Evolutionary conservation across 2,888 invertebrate species (phyloP), one percentile per base, ranked within the genome.

Genomic region (Pseudanteris insignis): DNA sequence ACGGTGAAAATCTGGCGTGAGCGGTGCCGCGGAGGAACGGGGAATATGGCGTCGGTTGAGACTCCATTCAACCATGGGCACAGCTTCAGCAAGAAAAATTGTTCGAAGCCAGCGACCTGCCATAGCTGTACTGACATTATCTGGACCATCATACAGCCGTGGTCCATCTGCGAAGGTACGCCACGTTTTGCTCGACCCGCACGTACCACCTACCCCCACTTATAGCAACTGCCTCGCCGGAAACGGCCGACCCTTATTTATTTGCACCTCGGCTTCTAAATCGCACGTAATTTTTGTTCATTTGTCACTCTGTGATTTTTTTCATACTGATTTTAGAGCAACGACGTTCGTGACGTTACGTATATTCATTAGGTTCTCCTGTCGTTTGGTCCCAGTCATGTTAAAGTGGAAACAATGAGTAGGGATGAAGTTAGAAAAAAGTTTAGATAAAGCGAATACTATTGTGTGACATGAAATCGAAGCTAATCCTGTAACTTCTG

Each of bases 61-160:
- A 83, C 83, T 83, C 84, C 85, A 82, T 72, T 77, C 72, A 79
- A 77, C 81, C 83, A 91, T 85, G 94, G 94, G 81, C 99, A 99
- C 88, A 94, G 92, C 88, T 99, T 99, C 89, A 90, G 90, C 84
- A 98, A 97, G 91, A 98, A 97, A 87, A 97, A 96, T 85, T 99
- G 98, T 88, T 98, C 98, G 87, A 97, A 97, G 88, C 98, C 97
- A 83, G 96, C 96, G 79, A 97, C 97, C 87, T 99, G 99, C 87
- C 98, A 99, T 86, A 96, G 97, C 86, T 99, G 99, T 88, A 95
- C 96, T 83, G 99, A 99, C 85, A 91, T 97, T 89, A 90, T 99
- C 81, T 99, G 99, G 99, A 97, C 98, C 83, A 90, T 98, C 85
- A 95, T 98, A 83, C 96, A 96, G 84, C 97, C 97, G 86, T 99